These are phyloP conservation scores for Sarcophaga peregrina DNA, from an alignment of 1,140 invertebrate species.

Conservation along the genomic window DNA sequence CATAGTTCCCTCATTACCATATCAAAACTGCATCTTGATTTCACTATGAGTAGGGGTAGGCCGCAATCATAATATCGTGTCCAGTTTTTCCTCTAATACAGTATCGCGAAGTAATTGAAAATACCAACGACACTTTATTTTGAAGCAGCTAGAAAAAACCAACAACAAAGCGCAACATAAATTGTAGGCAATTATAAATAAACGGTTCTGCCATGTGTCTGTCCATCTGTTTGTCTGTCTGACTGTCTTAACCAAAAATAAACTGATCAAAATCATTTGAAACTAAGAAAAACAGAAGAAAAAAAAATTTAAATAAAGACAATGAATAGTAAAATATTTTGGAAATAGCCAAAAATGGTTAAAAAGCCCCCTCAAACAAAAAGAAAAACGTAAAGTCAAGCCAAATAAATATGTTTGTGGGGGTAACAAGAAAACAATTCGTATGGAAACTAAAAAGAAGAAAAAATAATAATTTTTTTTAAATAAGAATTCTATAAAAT, in stretches of 20 bases:
- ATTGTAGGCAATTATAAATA: conserved; percentile 14
- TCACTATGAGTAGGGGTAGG: too few species aligned
- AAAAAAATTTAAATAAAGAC: not conserved
- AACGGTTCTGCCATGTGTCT: not conserved
- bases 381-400: not conserved
- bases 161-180: not conserved
- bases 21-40: too few species aligned
- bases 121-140: not conserved
- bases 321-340: not conserved
- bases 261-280: conserved; percentile 2
- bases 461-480: not conserved
- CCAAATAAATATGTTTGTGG: not conserved
- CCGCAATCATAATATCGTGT: too few species aligned
- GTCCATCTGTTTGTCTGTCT: too few species aligned
- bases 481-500: not conserved
- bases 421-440: not conserved
- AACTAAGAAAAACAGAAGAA: not conserved
- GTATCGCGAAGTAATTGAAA: not conserved
- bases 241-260: not conserved
- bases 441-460: not conserved
- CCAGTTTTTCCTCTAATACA: too few species aligned
- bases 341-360: conserved; percentile 1
- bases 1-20: too few species aligned
- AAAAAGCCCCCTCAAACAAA: not conserved
- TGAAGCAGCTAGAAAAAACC: not conserved